Base-by-base conservation (phyloP, 2,113 vertebrate genomes). In the Oryzias woworae region DNA sequence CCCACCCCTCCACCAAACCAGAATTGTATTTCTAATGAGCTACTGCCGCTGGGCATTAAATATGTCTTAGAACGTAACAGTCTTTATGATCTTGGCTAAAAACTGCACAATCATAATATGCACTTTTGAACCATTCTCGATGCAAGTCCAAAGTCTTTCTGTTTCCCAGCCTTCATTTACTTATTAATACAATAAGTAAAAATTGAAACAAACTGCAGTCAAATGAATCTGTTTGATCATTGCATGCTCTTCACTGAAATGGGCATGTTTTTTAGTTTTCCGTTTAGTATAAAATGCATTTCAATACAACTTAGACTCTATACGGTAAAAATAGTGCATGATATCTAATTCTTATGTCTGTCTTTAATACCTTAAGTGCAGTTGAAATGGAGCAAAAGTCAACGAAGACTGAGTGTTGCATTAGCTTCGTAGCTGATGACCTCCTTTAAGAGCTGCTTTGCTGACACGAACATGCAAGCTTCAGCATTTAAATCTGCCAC, bases 331-430 rank as follows among this genome's bases (percentile, higher is more conserved):
- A 81, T 73, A 79, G 75, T 53, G 41, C 60, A 31, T 0, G 3
- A 26, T 16, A 63, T 22, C 36, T 64, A 16, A 63, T 69, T 62
- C 49, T 55, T 26, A 66, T 58, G 60, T 70, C 44, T 57, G 17
- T 16, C 23, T 26, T 53, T 53, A 26, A 16, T 54, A 5, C 45
- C 5, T 16, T 58, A 56, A 58, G 68, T 62, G 66, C 50, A 46
- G 17, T 46, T 60, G 71, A 82, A 82, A 62, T 76, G 64, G 77
- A 72, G 14, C 77, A 74, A 63, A 67, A 46, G 71, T 67, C 64
- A 43, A 59, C 61, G 45, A 60, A 79, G 59, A 69, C 51, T 2
- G 52, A 62, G 63, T 44, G 59, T 52, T 80, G 55, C 66, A 80
- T 77, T 74, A 69, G 23, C 57, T 69, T 63, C 66, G 48, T 69